A percentile compares a stretch with the other conserved stretches of the same genome.
These are phyloP conservation scores for Gopherus evgoodei DNA, from an alignment of 2,113 vertebrate species.

Conservation along the genomic window DNA sequence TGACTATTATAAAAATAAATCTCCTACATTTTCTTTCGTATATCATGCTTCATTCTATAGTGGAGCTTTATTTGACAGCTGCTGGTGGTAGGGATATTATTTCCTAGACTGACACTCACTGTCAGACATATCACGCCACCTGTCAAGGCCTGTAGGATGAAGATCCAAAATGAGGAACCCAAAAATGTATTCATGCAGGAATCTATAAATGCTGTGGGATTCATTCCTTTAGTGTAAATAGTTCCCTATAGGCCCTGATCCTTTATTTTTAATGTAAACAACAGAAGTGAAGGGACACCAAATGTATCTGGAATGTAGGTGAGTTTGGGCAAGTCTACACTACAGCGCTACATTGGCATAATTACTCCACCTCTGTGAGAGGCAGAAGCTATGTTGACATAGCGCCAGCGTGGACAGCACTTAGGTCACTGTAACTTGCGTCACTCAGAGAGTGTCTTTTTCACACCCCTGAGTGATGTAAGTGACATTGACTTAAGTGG, in stretches of 20 bases:
- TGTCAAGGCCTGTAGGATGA: not conserved
- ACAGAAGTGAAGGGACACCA: not conserved
- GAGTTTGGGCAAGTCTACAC: no score
- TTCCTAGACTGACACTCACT: not conserved
- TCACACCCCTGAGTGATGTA: no score
- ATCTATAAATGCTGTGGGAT: not conserved
- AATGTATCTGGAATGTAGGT: not conserved
- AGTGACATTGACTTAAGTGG: no score
- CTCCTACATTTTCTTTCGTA: not conserved
- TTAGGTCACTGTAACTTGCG: no score
- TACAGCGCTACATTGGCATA: no score
- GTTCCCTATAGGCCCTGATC: not conserved
- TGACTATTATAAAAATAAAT: conserved; percentile 31
- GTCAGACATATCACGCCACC: not conserved
- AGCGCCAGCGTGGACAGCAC: no score
- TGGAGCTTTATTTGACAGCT: conserved; percentile 34
- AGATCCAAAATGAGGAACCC: not conserved
- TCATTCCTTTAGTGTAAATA: not conserved
- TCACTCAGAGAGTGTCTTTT: no score
- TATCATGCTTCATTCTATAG: conserved; percentile 30
- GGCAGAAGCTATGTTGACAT: no score
- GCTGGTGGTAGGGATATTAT: not conserved
- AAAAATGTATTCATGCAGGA: accelerated
- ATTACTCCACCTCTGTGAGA: no score
- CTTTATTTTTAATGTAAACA: not conserved